These are phyloP conservation scores for Ectemnius lituratus DNA, from an alignment of 2,888 invertebrate genomes.

Conservation along the genomic window DNA sequence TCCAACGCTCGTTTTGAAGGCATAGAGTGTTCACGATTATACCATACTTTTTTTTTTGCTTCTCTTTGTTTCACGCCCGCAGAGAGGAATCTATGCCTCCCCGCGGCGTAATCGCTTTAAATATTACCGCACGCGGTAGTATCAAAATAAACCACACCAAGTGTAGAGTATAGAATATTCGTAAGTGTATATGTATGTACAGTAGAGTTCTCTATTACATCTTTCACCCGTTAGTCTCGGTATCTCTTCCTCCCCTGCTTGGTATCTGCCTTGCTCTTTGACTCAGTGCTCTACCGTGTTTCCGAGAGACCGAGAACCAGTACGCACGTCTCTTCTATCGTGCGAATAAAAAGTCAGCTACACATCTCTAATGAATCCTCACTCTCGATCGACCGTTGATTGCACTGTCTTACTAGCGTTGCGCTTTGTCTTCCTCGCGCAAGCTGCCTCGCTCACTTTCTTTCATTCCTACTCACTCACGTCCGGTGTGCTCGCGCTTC, in stretches of 20 bases:
- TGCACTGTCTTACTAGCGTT: slow-evolving; percentile 16
- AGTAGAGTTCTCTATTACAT: slow-evolving; percentile 55
- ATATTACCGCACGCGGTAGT: slow-evolving; percentile 72
- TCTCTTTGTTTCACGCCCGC: slow-evolving; percentile 51
- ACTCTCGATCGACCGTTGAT: slow-evolving; percentile 41
- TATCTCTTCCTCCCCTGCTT: slow-evolving; percentile 31
- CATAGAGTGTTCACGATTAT: slow-evolving; percentile 64
- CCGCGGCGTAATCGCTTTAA: slow-evolving; percentile 57
- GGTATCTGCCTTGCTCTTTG: slow-evolving; percentile 40
- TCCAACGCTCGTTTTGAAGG: slow-evolving; percentile 70
- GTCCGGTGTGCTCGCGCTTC: no score
- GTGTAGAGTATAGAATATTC: slow-evolving; percentile 74
- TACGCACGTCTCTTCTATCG: slow-evolving; percentile 16
- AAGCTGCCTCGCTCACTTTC: slow-evolving; percentile 33
- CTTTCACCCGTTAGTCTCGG: slow-evolving; percentile 22
- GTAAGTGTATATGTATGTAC: slow-evolving; percentile 71
- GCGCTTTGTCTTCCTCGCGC: slow-evolving; percentile 33
- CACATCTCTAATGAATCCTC: slow-evolving; percentile 49
- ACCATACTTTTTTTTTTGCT: slow-evolving; percentile 31
- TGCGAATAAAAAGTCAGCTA: slow-evolving; percentile 66
- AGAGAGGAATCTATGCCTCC: slow-evolving; percentile 15
- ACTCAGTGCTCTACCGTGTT: slow-evolving; percentile 18
- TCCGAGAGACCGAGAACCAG: slow-evolving; percentile 18
- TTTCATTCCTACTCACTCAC: slow-evolving; percentile 29
- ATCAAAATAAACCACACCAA: slow-evolving; percentile 77